Evolutionary conservation across 92 coral and sea anemone species (phyloP).

Genomic region (Porites lobata): DNA sequence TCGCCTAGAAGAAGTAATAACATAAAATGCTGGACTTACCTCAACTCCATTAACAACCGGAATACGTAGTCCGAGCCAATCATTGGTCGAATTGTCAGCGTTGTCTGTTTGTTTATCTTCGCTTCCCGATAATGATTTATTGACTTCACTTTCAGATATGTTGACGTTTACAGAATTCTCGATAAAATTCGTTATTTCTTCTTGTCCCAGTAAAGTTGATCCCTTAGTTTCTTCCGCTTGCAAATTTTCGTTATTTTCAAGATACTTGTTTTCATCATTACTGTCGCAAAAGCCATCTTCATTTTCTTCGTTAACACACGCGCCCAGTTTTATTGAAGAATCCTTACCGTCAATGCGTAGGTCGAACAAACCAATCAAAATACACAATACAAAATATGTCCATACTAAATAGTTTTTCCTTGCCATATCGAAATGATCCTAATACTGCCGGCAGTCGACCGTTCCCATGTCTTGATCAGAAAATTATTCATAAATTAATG

Average conservation of each 20-base stretch:
- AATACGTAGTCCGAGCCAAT: conserved; percentile 77
- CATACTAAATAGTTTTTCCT: not conserved
- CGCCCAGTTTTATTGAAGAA: not conserved
- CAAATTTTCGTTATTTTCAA: not conserved
- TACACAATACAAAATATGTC: not conserved
- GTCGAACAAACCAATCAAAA: not conserved
- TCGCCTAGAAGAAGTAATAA: not conserved
- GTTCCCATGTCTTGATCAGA: conserved; percentile 26
- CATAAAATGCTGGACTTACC: conserved; percentile 39
- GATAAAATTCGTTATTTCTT: not conserved
- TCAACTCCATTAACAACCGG: conserved; percentile 80
- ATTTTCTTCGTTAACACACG: conserved; percentile 34
- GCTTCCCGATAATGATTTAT: not conserved
- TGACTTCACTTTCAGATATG: not conserved
- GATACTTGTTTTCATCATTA: conserved; percentile 54
- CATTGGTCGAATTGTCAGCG: conserved; percentile 1
- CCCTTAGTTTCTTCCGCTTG: not conserved
- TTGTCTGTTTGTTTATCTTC: conserved; percentile 14
- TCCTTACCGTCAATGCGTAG: conserved; percentile 1
- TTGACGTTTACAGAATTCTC: not conserved
- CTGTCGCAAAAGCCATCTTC: conserved; percentile 49
- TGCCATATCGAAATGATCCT: conserved; percentile 20
- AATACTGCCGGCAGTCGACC: not conserved
- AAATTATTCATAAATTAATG: conserved; percentile 48
- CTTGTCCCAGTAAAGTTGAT: not conserved